Evolutionary conservation across 2,888 invertebrate species (phyloP).

Genomic region (Epiblema foenella): DNA sequence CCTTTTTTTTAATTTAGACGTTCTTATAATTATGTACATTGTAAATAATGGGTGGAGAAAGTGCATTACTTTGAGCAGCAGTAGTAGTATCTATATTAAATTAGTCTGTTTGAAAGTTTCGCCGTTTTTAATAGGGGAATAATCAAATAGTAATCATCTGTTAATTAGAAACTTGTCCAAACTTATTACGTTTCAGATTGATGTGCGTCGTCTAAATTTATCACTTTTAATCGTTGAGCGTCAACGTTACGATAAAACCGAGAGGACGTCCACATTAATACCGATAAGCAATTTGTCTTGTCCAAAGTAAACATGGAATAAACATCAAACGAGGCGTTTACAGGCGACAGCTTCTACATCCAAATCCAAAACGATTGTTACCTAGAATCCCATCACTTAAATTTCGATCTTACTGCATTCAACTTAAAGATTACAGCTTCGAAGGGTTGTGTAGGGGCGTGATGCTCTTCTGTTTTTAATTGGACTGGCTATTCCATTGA

Average conservation of each 20-base stretch:
- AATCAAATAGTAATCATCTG: not conserved
- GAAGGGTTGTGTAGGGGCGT: not conserved
- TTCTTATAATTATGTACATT: too few relatives aligned
- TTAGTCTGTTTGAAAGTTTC: not conserved
- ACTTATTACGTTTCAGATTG: conserved; percentile 5
- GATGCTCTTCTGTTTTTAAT: conserved; percentile 6
- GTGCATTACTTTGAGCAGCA: not conserved
- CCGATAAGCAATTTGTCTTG: conserved; percentile 68
- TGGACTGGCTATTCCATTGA: conserved; percentile 71
- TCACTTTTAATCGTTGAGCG: conserved; percentile 29
- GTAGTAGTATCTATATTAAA: too few relatives aligned
- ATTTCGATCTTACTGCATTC: conserved; percentile 8
- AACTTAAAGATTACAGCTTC: not conserved
- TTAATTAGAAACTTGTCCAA: not conserved
- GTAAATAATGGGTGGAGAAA: not conserved
- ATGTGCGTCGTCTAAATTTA: conserved; percentile 24
- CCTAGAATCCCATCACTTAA: not conserved
- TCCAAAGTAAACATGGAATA: conserved; percentile 69
- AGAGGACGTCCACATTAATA: conserved; percentile 44
- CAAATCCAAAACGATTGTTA: conserved; percentile 2
- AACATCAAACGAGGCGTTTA: conserved; percentile 72
- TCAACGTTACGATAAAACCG: conserved; percentile 43
- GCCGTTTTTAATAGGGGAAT: not conserved
- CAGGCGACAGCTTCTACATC: conserved; percentile 46
- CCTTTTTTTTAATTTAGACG: not conserved